phyloP scores from a whole-genome alignment of 1,140 invertebrate species.

The Drosophila pseudoananassae region DNA sequence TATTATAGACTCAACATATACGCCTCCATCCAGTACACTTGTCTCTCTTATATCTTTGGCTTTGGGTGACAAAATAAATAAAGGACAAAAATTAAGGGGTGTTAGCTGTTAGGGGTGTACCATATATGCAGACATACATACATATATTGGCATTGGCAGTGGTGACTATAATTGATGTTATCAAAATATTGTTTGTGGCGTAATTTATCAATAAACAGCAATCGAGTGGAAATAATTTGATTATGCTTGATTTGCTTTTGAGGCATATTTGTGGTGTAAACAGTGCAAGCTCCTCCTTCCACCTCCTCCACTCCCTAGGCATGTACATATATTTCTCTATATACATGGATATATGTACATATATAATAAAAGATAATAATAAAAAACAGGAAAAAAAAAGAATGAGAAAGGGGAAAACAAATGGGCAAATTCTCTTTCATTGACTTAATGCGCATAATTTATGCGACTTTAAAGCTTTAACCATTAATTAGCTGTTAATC shows the following conservation, averaged over 20 bases:
- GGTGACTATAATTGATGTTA: constrained; percentile 84
- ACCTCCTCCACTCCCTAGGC: neutral
- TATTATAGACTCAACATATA: too few species aligned
- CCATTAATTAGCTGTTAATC: constrained; percentile 75
- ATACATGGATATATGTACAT: neutral
- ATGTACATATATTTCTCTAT: constrained; percentile 1
- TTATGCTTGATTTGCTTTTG: constrained; percentile 83
- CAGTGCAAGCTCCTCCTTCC: constrained; percentile 22
- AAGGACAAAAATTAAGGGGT: neutral
- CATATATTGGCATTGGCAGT: constrained; percentile 36
- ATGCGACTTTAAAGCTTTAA: constrained; percentile 58
- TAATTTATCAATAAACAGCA: constrained; percentile 84
- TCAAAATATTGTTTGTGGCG: constrained; percentile 84
- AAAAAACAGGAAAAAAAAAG: neutral
- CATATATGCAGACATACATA: neutral
- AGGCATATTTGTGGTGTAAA: constrained; percentile 81
- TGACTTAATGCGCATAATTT: constrained; percentile 61
- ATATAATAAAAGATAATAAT: neutral
- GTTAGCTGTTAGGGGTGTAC: too few species aligned
- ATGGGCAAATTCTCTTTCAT: constrained; percentile 17
- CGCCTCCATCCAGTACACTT: too few species aligned
- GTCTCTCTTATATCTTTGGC: too few species aligned
- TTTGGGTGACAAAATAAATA: neutral
- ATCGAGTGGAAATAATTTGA: constrained; percentile 84
- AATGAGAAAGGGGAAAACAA: constrained; percentile 1